A percentile compares a stretch with the other conserved stretches of the same genome.
Conservation (phyloP, 2,888 invertebrate species). For the Mesopsocus fuscifrons region DNA sequence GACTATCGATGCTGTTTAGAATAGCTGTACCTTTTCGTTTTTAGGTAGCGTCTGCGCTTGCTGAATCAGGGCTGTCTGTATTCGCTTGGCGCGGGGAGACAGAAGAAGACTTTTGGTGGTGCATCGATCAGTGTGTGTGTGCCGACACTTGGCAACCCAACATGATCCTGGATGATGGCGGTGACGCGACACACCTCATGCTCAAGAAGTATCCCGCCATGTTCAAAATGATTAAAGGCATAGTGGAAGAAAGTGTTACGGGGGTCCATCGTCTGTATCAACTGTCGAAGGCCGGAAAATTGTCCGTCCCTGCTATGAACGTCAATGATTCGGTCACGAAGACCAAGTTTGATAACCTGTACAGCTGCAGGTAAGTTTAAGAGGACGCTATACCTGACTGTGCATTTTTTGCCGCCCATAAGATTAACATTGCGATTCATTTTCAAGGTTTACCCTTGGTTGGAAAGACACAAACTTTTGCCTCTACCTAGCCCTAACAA, state of each 20-base stretch:
- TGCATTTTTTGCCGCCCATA: too few species aligned
- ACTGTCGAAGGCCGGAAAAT: conserved; percentile 80
- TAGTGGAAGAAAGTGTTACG: conserved; percentile 94
- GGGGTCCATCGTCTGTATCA: conserved; percentile 96
- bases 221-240: conserved; percentile 86
- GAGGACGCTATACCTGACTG: too few species aligned
- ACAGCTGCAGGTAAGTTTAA: too few species aligned
- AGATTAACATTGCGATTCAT: too few species aligned
- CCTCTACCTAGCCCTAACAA: too few species aligned
- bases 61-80: conserved; percentile 68
- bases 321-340: conserved; percentile 97
- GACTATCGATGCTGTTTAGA: too few species aligned
- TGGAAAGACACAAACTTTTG: too few species aligned
- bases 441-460: too few species aligned
- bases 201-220: conserved; percentile 85
- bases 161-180: conserved; percentile 94
- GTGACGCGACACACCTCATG: conserved; percentile 92
- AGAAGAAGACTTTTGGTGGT: conserved; percentile 99
- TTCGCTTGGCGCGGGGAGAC: conserved; percentile 96
- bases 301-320: conserved; percentile 94
- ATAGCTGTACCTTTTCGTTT: too few species aligned
- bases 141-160: conserved; percentile 91
- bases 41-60: conserved; percentile 90
- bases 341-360: conserved; percentile 93
- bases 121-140: conserved; percentile 88